Conservation (phyloP, 2,113 vertebrate genomes). For the Panurus biarmicus region DNA sequence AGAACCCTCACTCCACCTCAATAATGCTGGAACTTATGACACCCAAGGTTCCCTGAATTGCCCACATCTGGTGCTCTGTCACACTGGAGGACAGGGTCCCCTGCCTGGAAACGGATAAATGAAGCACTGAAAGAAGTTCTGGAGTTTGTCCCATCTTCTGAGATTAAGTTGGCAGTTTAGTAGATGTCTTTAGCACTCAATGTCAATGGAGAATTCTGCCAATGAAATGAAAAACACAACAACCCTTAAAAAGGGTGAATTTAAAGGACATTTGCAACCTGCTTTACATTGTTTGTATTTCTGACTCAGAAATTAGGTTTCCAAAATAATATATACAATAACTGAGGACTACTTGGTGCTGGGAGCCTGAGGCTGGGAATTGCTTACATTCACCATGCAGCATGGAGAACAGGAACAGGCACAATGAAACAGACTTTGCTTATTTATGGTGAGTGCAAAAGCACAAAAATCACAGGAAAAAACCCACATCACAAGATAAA, state of each 20-base stretch:
- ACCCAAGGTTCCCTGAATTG: no score
- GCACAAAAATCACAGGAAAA: background rate
- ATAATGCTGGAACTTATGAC: accelerated
- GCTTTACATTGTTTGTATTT: background rate
- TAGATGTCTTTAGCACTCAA: background rate
- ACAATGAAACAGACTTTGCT: background rate
- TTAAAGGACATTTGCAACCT: background rate
- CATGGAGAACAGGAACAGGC: accelerated
- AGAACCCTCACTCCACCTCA: background rate
- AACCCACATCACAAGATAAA: background rate
- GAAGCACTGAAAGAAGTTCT: background rate
- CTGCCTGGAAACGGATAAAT: background rate
- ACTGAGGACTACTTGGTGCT: background rate
- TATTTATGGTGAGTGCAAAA: background rate
- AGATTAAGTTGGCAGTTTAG: background rate
- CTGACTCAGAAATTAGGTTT: background rate
- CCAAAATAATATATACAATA: accelerated
- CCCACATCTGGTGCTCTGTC: background rate
- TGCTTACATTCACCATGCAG: background rate
- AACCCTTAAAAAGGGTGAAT: background rate
- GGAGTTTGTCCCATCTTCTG: background rate
- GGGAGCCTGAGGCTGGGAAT: background rate
- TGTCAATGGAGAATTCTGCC: background rate
- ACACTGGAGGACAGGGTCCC: background rate
- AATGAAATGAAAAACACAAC: background rate